Base-by-base conservation (phyloP, 2,797 vertebrate genomes). In the Babyrousa celebensis region DNA sequence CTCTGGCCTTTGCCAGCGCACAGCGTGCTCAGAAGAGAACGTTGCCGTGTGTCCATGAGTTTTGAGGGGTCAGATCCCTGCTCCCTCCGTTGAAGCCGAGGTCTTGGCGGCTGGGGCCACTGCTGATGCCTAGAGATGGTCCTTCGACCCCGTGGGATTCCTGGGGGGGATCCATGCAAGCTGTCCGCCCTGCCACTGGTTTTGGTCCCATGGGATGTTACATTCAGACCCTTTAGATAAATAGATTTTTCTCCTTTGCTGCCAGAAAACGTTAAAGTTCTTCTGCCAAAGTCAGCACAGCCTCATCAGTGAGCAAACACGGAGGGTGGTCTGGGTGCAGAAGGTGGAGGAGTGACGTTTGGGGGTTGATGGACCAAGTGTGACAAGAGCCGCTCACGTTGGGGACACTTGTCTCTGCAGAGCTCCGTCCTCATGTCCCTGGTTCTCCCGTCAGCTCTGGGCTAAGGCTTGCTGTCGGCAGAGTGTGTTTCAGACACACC, bases 371-470 rank as follows among this genome's bases (percentile, higher is more conserved):
- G 5, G 3, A 14, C 52, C 16, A 58, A 29, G 48, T 52, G 29
- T 21, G 18, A 12, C 25, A 12, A 21, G 62, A 23, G 4, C 32
- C 5, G 54, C 40, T 17, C 1, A 3, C 7, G 2, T 2, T 29
- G 1, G 32, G 32, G 32, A 18, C 1, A 7, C 21, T n/a, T 5
- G 0, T 18, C 12, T 7, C 1, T 2, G 1, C 60, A 17, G 9
- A 54, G 85, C 14, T 1, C 52, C 40, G 3, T 9, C 17, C 72
- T 40, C 6, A 1, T 3, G 5, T 6, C 6, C 1, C 21, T 8
- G 17, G 12, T 0, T 29, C 29, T 43, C 5, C 77, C 20, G 1
- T 12, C 36, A 12, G 17, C 74, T 18, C 1, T 1, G 21, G 5
- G 0, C 7, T 12, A 12, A 29, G 40, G 67, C 27, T 71, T 85